Evolutionary conservation across 1,140 invertebrate species (phyloP), one percentile per base, ranked within the genome.

Genomic region (Drosophila dunni): DNA sequence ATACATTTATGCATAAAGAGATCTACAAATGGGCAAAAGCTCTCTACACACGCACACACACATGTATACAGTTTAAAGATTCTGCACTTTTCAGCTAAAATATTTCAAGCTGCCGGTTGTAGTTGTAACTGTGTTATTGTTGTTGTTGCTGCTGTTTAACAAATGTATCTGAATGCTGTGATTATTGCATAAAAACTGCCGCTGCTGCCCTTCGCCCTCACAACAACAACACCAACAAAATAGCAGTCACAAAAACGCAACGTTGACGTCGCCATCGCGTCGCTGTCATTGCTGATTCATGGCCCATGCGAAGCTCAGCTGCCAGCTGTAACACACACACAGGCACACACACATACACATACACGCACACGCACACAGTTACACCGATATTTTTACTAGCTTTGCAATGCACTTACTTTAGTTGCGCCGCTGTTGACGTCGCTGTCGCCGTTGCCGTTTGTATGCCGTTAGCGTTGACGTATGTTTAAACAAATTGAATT

Each of bases 331-430:
- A 48, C 38, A 24, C 50, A 51, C 15, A 38, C 29, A 42, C 10
- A 46, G 13, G 34, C 40, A 20, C 34, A 38, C 45, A 36, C 13
- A 5, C 7, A 54, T 38, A 67, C 46, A 53, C 40, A 60, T 10
- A 53, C 54, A 53, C n/a, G 15, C 7, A 15, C 48, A 60, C n/a
- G 51, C 63, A 53, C n/a, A 33, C 9, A 15, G 11, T 34, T 24
- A 72, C 36, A 66, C 64, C 57, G 13, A 61, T 42, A 56, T 50
- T 74, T 74, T 68, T 6, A 20, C 34, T 50, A 40, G 24, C 50
- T 69, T 69, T 74, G 48, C 20, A 50, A 10, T 50, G 42, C 42
- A 74, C 71, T 74, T 74, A 74, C 71, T 69, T 69, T 61, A n/a
- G 48, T 20, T 15, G 33, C 11, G 40, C 1, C 15, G 44, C 15